Evolutionary conservation across 2,113 vertebrate genomes (phyloP), one percentile per base, ranked within the genome.

Genomic region (Chionis minor): DNA sequence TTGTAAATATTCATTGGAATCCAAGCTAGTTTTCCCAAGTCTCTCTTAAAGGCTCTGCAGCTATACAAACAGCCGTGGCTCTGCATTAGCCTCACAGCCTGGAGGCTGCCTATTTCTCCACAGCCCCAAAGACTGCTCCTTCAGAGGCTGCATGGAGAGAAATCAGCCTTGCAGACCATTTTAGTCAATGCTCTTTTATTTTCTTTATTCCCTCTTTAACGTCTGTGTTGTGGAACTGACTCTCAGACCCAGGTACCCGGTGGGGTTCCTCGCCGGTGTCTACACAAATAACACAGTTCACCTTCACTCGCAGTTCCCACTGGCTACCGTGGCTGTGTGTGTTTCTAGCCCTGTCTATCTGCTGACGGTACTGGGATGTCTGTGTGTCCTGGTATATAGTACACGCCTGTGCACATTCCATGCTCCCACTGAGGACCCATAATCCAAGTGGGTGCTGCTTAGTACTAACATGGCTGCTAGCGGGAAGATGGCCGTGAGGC

Each of bases 1-100:
- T 97, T 97, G 98, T 98, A 98, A 98, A 98, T 98, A 98, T 98
- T 98, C 98, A 98, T 97, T 98, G 97, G 97, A 97, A 98, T 98
- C 97, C 98, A 95, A 94, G 97, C 92, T 94, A 61, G 96, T 96
- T 97, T 94, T 97, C 97, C 95, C 93, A 85, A 95, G 95, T 91
- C 93, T 97, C 93, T 97, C 96, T 96, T 92, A 96, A 96, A 96
- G 96, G 95, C 96, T 94, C 95, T 97, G 97, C 95, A 95, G 96
- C 97, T 98, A 96, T 92, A 97, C 97, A 98, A 98, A 98, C 97
- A 98, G 97, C 96, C 56, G 45, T 42, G 2, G 92, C 59, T 94
- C 88, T 30, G 40, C 94, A 65, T 97, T 96, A 97, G 83, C 92
- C 92, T 97, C 89, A 42, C 82, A 94, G 96, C 97, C 97, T 19